Base-by-base conservation (phyloP, 1,140 invertebrate species). In the Teleopsis dalmanni region DNA sequence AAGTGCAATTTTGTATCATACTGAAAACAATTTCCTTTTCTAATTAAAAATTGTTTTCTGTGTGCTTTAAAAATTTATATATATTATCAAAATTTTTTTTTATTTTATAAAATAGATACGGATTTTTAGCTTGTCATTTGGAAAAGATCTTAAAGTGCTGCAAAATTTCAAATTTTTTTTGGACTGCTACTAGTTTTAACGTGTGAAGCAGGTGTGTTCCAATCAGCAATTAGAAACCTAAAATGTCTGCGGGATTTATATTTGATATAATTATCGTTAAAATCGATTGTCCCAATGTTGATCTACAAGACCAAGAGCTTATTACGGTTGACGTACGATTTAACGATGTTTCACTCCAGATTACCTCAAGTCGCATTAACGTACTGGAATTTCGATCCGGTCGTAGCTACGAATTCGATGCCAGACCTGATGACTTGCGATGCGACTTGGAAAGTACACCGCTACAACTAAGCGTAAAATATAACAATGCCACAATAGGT, bases 291-390 rank as follows among this genome's bases (percentile, higher is more conserved):
- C 11, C 42, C 13, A 29, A 31, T 6, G 29, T 14, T 19, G 8
- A 14, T 1, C 21, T 27, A 16, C 26, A 45, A 18, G 47, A 53
- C 27, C 26, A 18, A 2, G 19, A 48, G 10, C 27, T 31, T 13
- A 36, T 53, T 9, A 38, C 16, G 6, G 47, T 53, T n/a, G 47
- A 46, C 8, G 51, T 36, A 5, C 44, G 35, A 26, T 53, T 40
- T 16, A 49, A 46, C 27, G 46, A 41, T 21, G 26, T 45, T 8
- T 23, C 38, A 4, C n/a, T 50, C 0, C 43, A 33, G 29, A 48
- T 54, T n/a, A 54, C 52, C 8, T 38, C 48, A 8, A 54, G 49
- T 18, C 49, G 49, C 6, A 50, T 54, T 11, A 54, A 54, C 47
- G 48, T 54, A 7, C 33, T 41, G n/a, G 48, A 53, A n/a, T 53